Percentiles rank a stretch among this genome's conserved stretches.
Conservation (phyloP, 2,888 invertebrate species). For the Meloe dianella region DNA sequence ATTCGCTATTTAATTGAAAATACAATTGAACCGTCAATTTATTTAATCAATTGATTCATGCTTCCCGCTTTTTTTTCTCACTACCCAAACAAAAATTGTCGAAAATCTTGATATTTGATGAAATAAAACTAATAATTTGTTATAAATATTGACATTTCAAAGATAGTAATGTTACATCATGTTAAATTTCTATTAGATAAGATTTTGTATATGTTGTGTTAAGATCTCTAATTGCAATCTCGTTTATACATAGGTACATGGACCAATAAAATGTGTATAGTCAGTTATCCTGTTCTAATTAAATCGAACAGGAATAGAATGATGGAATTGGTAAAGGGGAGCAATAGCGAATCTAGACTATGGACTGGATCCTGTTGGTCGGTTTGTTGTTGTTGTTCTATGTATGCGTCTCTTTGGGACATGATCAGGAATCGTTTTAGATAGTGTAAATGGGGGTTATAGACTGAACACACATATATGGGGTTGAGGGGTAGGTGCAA, state of each 20-base stretch:
- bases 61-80: constrained; percentile 1
- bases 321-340: constrained; percentile 1
- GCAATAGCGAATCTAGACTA: background rate
- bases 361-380: constrained; percentile 1
- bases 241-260: constrained; percentile 25
- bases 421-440: constrained; percentile 9
- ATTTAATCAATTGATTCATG: constrained; percentile 50
- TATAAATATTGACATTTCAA: background rate
- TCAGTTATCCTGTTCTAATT: constrained; percentile 13
- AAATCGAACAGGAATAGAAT: constrained; percentile 9
- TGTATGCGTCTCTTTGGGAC: constrained; percentile 6
- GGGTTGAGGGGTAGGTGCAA: constrained; percentile 46
- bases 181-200: constrained; percentile 20
- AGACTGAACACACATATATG: constrained; percentile 2
- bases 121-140: constrained; percentile 36
- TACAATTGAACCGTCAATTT: constrained; percentile 54
- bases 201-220: constrained; percentile 26
- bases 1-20: constrained; percentile 45
- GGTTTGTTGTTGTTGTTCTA: background rate
- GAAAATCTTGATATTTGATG: constrained; percentile 46
- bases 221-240: constrained; percentile 41
- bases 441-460: constrained; percentile 3
- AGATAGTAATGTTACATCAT: background rate
- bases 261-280: constrained; percentile 2
- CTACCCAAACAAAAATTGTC: too few relatives aligned